phyloP scores from a whole-genome alignment of 2,797 vertebrate genomes.

The Muraenolepis orangiensis region DNA sequence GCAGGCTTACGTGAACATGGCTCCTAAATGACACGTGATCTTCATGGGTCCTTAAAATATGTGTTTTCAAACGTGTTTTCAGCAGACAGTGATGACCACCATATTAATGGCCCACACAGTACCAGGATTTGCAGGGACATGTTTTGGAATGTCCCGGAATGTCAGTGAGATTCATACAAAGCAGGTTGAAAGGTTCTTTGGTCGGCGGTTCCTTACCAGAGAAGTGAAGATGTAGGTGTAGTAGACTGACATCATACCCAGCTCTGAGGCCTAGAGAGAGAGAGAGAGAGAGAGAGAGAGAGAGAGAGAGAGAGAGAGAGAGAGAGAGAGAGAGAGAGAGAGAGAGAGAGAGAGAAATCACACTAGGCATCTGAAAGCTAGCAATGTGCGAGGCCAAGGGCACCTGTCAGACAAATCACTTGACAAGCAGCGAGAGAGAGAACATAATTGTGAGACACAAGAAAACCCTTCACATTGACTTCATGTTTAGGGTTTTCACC shows the following conservation, averaged over 20 bases:
- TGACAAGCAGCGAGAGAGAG: no score
- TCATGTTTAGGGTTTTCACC: no score
- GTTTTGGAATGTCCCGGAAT: background rate
- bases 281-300: slow-evolving; percentile 52
- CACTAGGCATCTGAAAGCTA: no score
- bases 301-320: slow-evolving; percentile 24
- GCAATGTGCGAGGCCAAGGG: no score
- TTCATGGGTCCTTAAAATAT: background rate
- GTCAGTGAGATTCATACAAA: background rate
- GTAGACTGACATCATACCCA: slow-evolving; percentile 97
- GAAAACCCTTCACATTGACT: background rate
- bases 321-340: slow-evolving; percentile 10
- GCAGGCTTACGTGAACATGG: background rate
- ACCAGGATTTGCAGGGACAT: background rate
- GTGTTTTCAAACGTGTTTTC: background rate
- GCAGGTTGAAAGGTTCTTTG: background rate
- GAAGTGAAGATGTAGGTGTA: slow-evolving; percentile 99
- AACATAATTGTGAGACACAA: background rate
- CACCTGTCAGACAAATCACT: no score
- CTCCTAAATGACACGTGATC: background rate
- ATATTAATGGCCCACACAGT: background rate
- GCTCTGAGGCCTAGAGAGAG: slow-evolving; percentile 86
- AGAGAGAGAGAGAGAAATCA: background rate
- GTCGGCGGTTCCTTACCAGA: slow-evolving; percentile 82
- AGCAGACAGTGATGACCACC: background rate